Percentiles rank a stretch among this genome's conserved stretches.
phyloP scores from a whole-genome alignment of 2,888 invertebrate genomes.

The Ochlodes sylvanus region DNA sequence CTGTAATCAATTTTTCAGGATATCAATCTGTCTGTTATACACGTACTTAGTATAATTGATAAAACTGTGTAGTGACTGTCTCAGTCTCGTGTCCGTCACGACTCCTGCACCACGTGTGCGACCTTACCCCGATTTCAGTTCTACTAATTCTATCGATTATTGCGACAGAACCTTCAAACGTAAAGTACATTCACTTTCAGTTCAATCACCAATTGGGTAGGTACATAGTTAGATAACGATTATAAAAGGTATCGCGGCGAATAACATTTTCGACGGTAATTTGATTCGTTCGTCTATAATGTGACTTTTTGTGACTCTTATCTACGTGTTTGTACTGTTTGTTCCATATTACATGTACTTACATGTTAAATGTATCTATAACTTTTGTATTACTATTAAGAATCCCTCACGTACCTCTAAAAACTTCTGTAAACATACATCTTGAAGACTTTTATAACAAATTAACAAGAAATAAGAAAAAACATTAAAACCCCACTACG shows the following conservation, averaged over 20 bases:
- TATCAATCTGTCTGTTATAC: neutral
- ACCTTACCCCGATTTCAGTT: constrained; percentile 68
- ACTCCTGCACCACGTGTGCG: constrained; percentile 58
- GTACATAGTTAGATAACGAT: constrained; percentile 14
- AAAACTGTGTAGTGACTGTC: constrained; percentile 44
- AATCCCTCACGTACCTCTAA: no score
- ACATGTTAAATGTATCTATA: no score
- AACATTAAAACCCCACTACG: no score
- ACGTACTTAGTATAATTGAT: neutral
- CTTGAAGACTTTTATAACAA: no score
- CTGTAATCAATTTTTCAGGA: neutral
- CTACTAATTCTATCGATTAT: constrained; percentile 60
- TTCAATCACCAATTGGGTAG: constrained; percentile 36
- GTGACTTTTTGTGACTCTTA: constrained; percentile 9
- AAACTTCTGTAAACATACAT: no score
- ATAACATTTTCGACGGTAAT: constrained; percentile 17
- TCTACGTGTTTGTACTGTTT: neutral
- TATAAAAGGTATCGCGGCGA: constrained; percentile 2
- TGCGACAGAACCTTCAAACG: constrained; percentile 60
- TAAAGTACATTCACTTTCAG: constrained; percentile 60
- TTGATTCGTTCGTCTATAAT: constrained; percentile 10
- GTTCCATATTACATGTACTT: no score
- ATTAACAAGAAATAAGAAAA: no score
- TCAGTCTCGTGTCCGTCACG: constrained; percentile 40
- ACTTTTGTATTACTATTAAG: no score